Evolutionary conservation across 2,113 vertebrate species (phyloP), one percentile per base, ranked within the genome.

Genomic region (Xenopus laevis): DNA sequence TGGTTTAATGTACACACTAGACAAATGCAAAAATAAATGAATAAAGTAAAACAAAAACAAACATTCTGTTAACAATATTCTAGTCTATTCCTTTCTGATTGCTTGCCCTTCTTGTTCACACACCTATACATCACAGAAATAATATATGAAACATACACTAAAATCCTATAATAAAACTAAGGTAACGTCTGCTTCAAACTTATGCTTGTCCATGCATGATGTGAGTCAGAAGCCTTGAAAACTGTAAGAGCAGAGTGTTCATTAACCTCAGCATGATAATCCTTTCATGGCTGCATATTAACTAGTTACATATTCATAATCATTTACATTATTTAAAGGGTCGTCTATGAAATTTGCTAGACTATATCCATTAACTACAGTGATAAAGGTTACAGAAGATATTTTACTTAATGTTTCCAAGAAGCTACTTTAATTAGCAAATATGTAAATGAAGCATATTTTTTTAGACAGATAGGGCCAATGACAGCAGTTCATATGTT

Each of bases 241-340:
- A 88, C 84, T 83, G 0, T 83, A 87, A 87, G 90, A 87, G 88
- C 89, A 87, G 88, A 81, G 75, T 89, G 88, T 86, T 92, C 91
- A 91, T 92, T 92, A 92, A 92, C 91, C 90, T 92, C 91, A 83
- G 88, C 89, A 88, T 82, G 88, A 88, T 89, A 89, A 91, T 91
- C 89, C 87, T 85, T 89, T 86, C 82, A 0, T 86, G 84, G 90
- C 90, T 90, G 91, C 90, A 90, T 92, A 90, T 92, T 92, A 92
- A 91, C 88, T 90, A 92, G 90, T 92, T 92, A 91, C 91, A 91
- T 88, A 91, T 90, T 90, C 89, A 91, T 91, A 90, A 92, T 92
- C 88, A 90, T 87, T 88, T 90, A 90, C 91, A 91, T 92, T 92
- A 92, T 91, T 92, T 91, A 92, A 88, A 91, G 84, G 85, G 87